These are phyloP conservation scores for Euproctis similis DNA, from an alignment of 2,888 invertebrate species.

Conservation along the genomic window DNA sequence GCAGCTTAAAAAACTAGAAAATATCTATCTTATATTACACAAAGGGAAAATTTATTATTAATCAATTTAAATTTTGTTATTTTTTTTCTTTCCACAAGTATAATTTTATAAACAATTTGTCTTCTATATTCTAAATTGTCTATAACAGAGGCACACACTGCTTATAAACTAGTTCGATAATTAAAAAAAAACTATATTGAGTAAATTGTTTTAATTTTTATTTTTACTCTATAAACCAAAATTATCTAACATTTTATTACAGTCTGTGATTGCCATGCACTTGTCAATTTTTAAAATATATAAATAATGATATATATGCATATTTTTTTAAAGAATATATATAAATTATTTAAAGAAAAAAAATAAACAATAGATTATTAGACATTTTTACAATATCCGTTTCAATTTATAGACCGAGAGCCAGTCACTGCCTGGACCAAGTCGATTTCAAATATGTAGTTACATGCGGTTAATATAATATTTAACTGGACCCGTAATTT, in stretches of 20 bases:
- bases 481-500: too few relatives aligned
- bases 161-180: slow-evolving; percentile 52
- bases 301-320: too few relatives aligned
- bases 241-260: slow-evolving; percentile 36
- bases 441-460: too few relatives aligned
- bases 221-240: slow-evolving; percentile 34
- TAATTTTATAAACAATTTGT: slow-evolving; percentile 34
- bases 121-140: slow-evolving; percentile 45
- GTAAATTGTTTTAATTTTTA: too few relatives aligned
- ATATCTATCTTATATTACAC: slow-evolving; percentile 39
- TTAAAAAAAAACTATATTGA: slow-evolving; percentile 32
- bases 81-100: slow-evolving; percentile 21
- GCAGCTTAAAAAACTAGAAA: slow-evolving; percentile 58
- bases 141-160: slow-evolving; percentile 73
- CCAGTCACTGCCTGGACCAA: too few relatives aligned
- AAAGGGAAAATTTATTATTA: slow-evolving; percentile 26
- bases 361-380: too few relatives aligned
- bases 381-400: too few relatives aligned
- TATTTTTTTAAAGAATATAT: too few relatives aligned
- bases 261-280: slow-evolving; percentile 28
- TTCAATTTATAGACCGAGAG: too few relatives aligned
- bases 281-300: slow-evolving; percentile 20
- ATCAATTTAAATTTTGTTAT: slow-evolving; percentile 16
- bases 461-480: too few relatives aligned
- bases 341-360: too few relatives aligned